phyloP scores from a whole-genome alignment of 2,888 invertebrate species.

The Lycia hirtaria region DNA sequence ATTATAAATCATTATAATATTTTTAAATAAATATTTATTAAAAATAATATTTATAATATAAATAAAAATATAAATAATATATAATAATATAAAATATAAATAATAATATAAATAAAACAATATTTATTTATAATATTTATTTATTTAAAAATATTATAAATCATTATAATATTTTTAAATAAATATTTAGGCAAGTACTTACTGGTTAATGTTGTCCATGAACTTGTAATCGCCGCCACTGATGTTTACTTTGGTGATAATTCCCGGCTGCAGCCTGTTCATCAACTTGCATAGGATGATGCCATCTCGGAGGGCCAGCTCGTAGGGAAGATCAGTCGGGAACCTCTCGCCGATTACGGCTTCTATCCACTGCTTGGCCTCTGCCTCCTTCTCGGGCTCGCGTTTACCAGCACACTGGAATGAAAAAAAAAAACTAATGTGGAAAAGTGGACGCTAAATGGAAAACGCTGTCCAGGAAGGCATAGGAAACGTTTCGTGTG shows the following conservation, averaged over 20 bases:
- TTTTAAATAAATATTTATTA: too few species aligned
- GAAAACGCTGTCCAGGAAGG: too few species aligned
- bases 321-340: conserved; percentile 89
- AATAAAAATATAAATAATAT: too few species aligned
- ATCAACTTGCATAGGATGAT: conserved; percentile 95
- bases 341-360: conserved; percentile 91
- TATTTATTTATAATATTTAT: too few species aligned
- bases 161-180: too few species aligned
- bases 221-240: conserved; percentile 96
- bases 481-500: too few species aligned
- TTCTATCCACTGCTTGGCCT: conserved; percentile 95
- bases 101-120: too few species aligned
- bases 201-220: conserved; percentile 98
- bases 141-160: too few species aligned
- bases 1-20: too few species aligned
- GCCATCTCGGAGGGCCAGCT: conserved; percentile 93
- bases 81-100: too few species aligned
- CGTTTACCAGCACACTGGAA: conserved; percentile 92
- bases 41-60: too few species aligned
- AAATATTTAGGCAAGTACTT: conserved; percentile 80
- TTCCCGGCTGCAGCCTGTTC: conserved; percentile 94
- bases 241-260: conserved; percentile 93
- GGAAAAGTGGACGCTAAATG: too few species aligned
- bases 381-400: conserved; percentile 91
- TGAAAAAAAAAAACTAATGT: conserved; percentile 23